Evolutionary conservation across 2,113 vertebrate genomes (phyloP).

Genomic region (Corydoras maculifer): DNA sequence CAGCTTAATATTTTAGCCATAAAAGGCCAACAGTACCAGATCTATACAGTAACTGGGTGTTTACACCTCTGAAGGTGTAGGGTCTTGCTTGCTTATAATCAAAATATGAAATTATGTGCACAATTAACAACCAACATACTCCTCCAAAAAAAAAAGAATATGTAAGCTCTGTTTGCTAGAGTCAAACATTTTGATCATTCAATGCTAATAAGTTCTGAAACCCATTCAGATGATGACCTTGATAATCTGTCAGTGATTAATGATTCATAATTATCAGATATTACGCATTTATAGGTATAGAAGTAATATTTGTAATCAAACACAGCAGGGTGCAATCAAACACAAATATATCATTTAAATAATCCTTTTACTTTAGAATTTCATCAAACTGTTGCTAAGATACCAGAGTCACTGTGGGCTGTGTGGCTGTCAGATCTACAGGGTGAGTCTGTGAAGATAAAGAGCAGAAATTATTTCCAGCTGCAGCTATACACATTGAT

Average conservation of each 20-base stretch:
- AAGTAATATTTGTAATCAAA: not conserved
- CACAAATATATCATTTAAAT: not conserved
- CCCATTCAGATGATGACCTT: too few species aligned
- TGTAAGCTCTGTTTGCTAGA: too few species aligned
- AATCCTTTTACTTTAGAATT: not conserved
- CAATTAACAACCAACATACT: too few species aligned
- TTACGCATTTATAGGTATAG: not conserved
- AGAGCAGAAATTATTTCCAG: constrained; percentile 2
- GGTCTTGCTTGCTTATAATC: too few species aligned
- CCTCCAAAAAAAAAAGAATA: too few species aligned
- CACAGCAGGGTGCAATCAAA: not conserved
- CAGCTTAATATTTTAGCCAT: too few species aligned
- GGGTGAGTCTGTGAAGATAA: not conserved
- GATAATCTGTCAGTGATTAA: not conserved
- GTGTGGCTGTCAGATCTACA: not conserved
- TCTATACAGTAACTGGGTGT: too few species aligned
- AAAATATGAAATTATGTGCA: too few species aligned
- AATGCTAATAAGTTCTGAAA: too few species aligned
- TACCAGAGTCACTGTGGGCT: not conserved
- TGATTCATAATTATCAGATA: not conserved
- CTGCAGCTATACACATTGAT: not conserved
- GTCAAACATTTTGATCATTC: not conserved
- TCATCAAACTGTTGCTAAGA: constrained; percentile 4
- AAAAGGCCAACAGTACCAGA: too few species aligned
- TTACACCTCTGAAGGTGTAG: too few species aligned